These are phyloP conservation scores for Cyprinodon brontotheroides DNA, from an alignment of 2,113 vertebrate genomes.

Conservation along the genomic window DNA sequence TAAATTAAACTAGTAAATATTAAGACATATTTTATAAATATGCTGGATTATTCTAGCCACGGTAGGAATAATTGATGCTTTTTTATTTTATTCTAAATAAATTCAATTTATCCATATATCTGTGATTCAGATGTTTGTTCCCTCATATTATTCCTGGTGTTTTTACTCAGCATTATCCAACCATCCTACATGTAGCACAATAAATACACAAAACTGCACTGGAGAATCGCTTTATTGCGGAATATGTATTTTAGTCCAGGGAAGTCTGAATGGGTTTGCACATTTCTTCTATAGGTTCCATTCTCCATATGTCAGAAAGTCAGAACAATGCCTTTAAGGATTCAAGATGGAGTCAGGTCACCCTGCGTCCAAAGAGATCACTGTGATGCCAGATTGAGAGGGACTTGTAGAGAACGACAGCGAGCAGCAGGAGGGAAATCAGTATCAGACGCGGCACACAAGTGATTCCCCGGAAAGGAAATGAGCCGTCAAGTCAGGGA, in stretches of 20 bases:
- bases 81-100: too few species aligned
- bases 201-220: neutral
- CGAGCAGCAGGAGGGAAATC: conserved; percentile 46
- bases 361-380: conserved; percentile 45
- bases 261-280: neutral
- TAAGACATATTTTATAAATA: too few species aligned
- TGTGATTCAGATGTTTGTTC: too few species aligned
- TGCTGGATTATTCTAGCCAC: too few species aligned
- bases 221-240: neutral
- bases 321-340: conserved; percentile 54
- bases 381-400: conserved; percentile 40
- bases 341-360: conserved; percentile 67
- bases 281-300: conserved; percentile 21
- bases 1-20: too few species aligned
- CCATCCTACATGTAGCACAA: too few species aligned
- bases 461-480: conserved; percentile 42
- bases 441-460: conserved; percentile 33
- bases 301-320: conserved; percentile 42
- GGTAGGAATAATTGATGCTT: too few species aligned
- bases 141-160: too few species aligned
- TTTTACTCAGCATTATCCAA: too few species aligned
- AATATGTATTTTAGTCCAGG: neutral
- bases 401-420: conserved; percentile 19
- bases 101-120: too few species aligned
- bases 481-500: conserved; percentile 34